phyloP scores from a whole-genome alignment of 2,797 vertebrate species.

The Propithecus deckenii region DNA sequence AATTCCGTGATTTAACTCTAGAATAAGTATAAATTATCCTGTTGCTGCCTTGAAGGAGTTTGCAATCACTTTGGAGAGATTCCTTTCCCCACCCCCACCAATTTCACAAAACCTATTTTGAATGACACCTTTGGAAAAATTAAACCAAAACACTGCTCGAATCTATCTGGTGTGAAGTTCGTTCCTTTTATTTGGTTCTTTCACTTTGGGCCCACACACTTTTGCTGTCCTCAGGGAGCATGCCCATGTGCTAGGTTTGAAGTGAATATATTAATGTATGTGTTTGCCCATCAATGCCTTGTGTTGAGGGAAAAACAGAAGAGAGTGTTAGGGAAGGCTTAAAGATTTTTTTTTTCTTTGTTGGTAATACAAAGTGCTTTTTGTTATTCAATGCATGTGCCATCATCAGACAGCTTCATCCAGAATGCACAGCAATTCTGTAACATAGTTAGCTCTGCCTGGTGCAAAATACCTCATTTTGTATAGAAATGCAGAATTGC shows the following conservation, averaged over 20 bases:
- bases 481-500: slow-evolving; percentile 75
- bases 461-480: slow-evolving; percentile 81
- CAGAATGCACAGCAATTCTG: slow-evolving; percentile 62
- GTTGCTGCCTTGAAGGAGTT: not conserved
- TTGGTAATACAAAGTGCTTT: slow-evolving; percentile 78
- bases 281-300: slow-evolving; percentile 50
- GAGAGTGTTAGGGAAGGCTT: slow-evolving; percentile 68
- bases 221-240: not conserved
- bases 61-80: not conserved
- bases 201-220: not conserved
- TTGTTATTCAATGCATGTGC: slow-evolving; percentile 72
- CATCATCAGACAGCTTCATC: slow-evolving; percentile 65
- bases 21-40: not conserved
- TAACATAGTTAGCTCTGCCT: slow-evolving; percentile 78
- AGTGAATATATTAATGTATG: not conserved
- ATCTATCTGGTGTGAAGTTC: not conserved
- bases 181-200: not conserved
- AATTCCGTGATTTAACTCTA: not conserved
- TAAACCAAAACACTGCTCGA: not conserved
- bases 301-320: slow-evolving; percentile 71
- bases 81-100: not conserved
- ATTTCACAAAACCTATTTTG: not conserved
- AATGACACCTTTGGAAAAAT: slow-evolving; percentile 2
- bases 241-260: not conserved
- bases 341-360: slow-evolving; percentile 38